Conservation (phyloP, 2,888 invertebrate genomes). For the Cryptocheilus praepositus region DNA sequence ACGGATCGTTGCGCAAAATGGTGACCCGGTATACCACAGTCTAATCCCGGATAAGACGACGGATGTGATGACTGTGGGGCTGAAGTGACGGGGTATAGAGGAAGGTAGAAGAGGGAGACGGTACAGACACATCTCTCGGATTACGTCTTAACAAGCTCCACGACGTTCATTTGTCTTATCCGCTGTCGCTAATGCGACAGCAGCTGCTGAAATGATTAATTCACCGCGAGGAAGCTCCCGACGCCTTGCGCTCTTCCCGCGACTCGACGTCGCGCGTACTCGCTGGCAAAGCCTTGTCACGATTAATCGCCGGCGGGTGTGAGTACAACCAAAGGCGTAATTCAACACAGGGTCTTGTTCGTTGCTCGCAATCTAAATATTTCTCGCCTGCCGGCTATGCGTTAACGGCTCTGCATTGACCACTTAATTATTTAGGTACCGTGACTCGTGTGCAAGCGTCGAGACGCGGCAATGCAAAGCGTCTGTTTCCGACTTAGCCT, state of each 20-base stretch:
- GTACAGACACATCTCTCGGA: constrained; percentile 70
- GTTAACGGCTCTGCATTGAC: too few relatives aligned
- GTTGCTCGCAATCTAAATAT: too few relatives aligned
- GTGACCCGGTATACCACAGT: constrained; percentile 58
- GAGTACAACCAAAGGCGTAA: too few relatives aligned
- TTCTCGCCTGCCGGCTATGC: too few relatives aligned
- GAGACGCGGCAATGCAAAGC: background rate
- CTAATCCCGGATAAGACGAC: constrained; percentile 69
- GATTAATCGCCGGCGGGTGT: constrained; percentile 43
- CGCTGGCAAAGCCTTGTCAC: constrained; percentile 15
- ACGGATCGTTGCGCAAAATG: constrained; percentile 59
- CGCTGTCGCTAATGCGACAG: constrained; percentile 73
- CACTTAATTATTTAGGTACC: too few relatives aligned
- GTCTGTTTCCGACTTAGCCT: too few relatives aligned
- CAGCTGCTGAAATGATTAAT: constrained; percentile 74
- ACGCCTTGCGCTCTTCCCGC: constrained; percentile 38
- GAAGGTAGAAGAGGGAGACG: constrained; percentile 56
- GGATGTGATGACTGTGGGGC: constrained; percentile 42
- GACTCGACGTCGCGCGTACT: constrained; percentile 34
- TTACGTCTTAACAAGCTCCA: constrained; percentile 74
- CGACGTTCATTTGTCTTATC: constrained; percentile 75
- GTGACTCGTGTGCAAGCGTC: too few relatives aligned
- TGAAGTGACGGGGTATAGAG: constrained; percentile 15
- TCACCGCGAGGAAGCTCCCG: constrained; percentile 63
- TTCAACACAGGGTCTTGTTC: too few relatives aligned